Conservation (phyloP, 92 coral and sea anemone genomes). For the Bergia sp. region DNA sequence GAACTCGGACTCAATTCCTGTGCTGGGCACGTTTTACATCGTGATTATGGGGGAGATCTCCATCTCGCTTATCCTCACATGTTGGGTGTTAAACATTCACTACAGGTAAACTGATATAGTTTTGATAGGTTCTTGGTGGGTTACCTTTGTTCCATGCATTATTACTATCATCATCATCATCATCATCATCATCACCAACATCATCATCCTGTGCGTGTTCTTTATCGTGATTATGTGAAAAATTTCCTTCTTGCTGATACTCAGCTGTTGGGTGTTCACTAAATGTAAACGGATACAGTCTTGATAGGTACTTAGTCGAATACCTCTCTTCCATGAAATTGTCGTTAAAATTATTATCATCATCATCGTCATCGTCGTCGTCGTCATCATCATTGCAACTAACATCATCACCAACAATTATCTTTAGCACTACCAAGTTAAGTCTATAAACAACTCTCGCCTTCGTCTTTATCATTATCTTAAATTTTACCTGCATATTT, state of each 20-base stretch:
- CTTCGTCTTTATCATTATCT: no score
- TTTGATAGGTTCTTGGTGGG: neutral
- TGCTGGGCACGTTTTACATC: slow-evolving; percentile 82
- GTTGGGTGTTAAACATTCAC: slow-evolving; percentile 88
- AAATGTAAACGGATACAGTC: no score
- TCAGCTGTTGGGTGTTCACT: no score
- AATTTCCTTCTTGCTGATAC: no score
- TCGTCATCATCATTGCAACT: neutral
- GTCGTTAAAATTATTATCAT: neutral
- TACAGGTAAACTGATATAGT: slow-evolving; percentile 43
- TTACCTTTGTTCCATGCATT: neutral
- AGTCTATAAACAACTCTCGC: no score
- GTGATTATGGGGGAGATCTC: slow-evolving; percentile 92
- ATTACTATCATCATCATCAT: neutral
- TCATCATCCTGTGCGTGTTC: neutral
- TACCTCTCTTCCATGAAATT: no score
- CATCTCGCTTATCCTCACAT: slow-evolving; percentile 88
- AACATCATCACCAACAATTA: neutral
- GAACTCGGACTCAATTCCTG: slow-evolving; percentile 91
- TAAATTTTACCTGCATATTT: no score
- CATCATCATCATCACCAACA: neutral
- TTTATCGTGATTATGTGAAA: no score
- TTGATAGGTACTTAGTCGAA: no score
- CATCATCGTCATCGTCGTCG: neutral
- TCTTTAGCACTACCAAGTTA: neutral